A percentile compares a stretch with the other conserved stretches of the same genome.
These are phyloP conservation scores for Luidia sarsii DNA, from an alignment of 53 echinoderm and acorn worm species.

Conservation along the genomic window DNA sequence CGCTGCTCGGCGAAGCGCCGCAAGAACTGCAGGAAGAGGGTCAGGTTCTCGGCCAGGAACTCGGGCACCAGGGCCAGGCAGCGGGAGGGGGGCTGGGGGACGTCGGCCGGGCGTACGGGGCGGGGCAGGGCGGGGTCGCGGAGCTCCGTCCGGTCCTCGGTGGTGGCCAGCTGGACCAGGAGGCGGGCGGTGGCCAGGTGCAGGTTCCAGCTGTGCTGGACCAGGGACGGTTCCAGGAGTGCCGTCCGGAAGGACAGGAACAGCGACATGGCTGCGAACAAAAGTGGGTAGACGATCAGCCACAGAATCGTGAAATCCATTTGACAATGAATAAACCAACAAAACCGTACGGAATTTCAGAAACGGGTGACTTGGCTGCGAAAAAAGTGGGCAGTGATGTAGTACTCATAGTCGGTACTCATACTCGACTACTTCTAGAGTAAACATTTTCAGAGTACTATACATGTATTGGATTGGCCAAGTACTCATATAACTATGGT, in stretches of 20 bases:
- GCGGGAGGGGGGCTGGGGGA: slow-evolving; percentile 10
- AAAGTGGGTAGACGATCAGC: too few species aligned
- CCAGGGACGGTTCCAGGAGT: slow-evolving; percentile 72
- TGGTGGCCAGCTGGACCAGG: slow-evolving; percentile 70
- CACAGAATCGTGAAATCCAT: too few species aligned
- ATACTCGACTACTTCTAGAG: too few species aligned
- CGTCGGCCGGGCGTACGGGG: slow-evolving; percentile 4
- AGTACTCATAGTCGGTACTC: too few species aligned
- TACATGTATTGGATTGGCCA: too few species aligned
- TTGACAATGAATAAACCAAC: too few species aligned
- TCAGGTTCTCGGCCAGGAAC: slow-evolving; percentile 86
- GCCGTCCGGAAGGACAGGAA: slow-evolving; percentile 78
- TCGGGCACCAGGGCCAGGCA: slow-evolving; percentile 76
- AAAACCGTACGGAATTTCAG: too few species aligned
- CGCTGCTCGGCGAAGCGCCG: slow-evolving; percentile 81
- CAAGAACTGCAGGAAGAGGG: slow-evolving; percentile 83
- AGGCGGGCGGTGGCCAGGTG: slow-evolving; percentile 81
- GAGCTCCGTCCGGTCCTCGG: slow-evolving; percentile 54
- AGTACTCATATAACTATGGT: too few species aligned
- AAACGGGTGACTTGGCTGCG: too few species aligned
- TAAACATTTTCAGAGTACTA: too few species aligned
- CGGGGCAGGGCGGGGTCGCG: slow-evolving; percentile 69
- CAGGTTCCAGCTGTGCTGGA: slow-evolving; percentile 70
- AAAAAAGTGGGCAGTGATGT: too few species aligned
- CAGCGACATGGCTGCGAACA: slow-evolving; percentile 82